Evolutionary conservation across 2,888 invertebrate genomes (phyloP).

Genomic region (Altica lythri): DNA sequence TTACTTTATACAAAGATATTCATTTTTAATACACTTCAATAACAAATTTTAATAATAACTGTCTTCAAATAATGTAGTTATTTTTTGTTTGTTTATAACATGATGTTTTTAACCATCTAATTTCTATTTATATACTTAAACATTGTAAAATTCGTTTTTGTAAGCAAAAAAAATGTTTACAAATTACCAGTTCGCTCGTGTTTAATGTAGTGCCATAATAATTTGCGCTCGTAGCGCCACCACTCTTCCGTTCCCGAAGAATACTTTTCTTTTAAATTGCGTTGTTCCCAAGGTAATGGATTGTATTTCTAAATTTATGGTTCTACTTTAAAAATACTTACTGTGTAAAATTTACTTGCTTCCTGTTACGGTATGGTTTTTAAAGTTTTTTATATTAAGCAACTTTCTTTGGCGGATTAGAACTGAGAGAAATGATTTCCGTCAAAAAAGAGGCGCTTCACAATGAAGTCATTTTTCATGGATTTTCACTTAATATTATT

Average conservation of each 20-base stretch:
- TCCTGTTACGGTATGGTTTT: constrained; percentile 32
- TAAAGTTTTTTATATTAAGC: constrained; percentile 34
- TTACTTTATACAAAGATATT: no score
- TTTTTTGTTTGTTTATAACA: no score
- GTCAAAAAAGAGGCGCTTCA: constrained; percentile 10
- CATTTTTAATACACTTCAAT: no score
- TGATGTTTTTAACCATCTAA: no score
- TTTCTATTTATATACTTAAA: no score
- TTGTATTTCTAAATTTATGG: constrained; percentile 41
- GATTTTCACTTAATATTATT: constrained; percentile 4
- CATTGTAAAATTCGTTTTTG: no score
- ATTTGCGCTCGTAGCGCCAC: constrained; percentile 25
- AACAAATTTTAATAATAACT: no score
- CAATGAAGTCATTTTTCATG: constrained; percentile 12
- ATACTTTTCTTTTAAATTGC: constrained; percentile 40
- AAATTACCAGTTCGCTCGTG: constrained; percentile 31
- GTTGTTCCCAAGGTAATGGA: constrained; percentile 41
- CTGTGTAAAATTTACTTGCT: constrained; percentile 36
- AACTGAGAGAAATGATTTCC: constrained; percentile 25
- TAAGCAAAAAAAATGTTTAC: constrained; percentile 37
- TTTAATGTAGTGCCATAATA: constrained; percentile 38
- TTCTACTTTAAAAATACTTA: constrained; percentile 43
- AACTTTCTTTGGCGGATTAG: constrained; percentile 33
- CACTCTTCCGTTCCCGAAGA: constrained; percentile 29
- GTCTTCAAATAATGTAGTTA: no score